phyloP scores from a whole-genome alignment of 2,113 vertebrate species.

The Spizaetus ornatus region DNA sequence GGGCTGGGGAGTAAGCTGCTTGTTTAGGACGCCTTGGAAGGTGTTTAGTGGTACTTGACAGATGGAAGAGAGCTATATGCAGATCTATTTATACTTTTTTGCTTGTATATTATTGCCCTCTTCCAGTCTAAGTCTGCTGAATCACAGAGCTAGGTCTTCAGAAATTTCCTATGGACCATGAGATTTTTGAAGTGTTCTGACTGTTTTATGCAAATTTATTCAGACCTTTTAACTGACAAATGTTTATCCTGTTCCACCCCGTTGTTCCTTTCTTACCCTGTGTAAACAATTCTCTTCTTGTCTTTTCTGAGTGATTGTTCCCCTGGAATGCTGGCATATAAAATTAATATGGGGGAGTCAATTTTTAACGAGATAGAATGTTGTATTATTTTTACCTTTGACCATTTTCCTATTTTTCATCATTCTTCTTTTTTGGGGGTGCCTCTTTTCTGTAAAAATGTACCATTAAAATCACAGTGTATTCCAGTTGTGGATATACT shows the following conservation, averaged over 20 bases:
- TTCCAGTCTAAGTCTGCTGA: not conserved
- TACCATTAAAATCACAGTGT: not conserved
- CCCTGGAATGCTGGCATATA: not conserved
- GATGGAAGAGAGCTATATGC: rapidly evolving
- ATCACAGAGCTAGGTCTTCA: not conserved
- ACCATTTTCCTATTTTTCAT: not conserved
- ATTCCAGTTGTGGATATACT: no score
- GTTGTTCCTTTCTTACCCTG: not conserved
- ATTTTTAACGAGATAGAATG: not conserved
- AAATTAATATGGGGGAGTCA: rapidly evolving
- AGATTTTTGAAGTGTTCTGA: rapidly evolving
- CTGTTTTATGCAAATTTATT: not conserved
- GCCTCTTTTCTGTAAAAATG: not conserved
- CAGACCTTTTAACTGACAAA: not conserved
- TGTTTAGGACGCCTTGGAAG: no score
- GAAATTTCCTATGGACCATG: not conserved
- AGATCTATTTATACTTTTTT: rapidly evolving
- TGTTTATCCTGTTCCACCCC: not conserved
- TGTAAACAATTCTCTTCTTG: not conserved
- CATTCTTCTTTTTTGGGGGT: no score
- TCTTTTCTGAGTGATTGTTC: not conserved
- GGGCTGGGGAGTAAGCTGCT: not conserved
- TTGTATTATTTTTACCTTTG: not conserved
- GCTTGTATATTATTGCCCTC: rapidly evolving
- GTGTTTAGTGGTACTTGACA: not conserved